Evolutionary conservation across 2,113 vertebrate genomes (phyloP).

Genomic region (Mesitornis unicolor): DNA sequence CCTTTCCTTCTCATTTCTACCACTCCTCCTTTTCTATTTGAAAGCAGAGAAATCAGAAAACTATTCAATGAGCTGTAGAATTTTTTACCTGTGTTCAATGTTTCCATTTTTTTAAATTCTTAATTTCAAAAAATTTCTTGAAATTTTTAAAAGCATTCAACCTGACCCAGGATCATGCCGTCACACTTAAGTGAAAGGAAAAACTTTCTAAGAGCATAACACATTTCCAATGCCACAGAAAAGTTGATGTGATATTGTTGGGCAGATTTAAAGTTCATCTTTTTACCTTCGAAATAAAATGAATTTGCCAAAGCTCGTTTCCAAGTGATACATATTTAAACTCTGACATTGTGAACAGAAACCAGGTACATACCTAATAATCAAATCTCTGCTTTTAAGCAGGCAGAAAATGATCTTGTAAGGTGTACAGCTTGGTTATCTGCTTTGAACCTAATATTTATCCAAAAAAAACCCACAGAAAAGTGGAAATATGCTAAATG

Average conservation of each 20-base stretch:
- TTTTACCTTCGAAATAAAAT: background rate
- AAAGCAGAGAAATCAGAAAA: background rate
- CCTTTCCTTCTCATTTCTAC: background rate
- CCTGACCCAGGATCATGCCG: background rate
- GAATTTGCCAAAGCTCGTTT: background rate
- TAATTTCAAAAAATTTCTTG: too few relatives aligned
- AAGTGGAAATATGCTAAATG: background rate
- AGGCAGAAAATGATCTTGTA: background rate
- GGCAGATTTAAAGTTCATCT: background rate
- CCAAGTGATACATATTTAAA: background rate
- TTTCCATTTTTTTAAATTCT: too few relatives aligned
- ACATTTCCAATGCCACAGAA: background rate
- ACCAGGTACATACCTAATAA: background rate
- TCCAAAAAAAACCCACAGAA: background rate
- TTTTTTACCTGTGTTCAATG: background rate
- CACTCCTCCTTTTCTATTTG: background rate
- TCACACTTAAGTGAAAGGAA: constrained; percentile 53
- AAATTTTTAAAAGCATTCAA: background rate
- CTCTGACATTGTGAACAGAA: background rate
- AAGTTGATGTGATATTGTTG: background rate
- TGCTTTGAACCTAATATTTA: background rate
- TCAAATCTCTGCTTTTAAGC: background rate
- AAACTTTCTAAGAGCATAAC: background rate
- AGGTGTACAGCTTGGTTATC: background rate
- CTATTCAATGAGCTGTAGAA: background rate